Conservation (phyloP, 2,113 vertebrate genomes). For the Catharus fuscescens region DNA sequence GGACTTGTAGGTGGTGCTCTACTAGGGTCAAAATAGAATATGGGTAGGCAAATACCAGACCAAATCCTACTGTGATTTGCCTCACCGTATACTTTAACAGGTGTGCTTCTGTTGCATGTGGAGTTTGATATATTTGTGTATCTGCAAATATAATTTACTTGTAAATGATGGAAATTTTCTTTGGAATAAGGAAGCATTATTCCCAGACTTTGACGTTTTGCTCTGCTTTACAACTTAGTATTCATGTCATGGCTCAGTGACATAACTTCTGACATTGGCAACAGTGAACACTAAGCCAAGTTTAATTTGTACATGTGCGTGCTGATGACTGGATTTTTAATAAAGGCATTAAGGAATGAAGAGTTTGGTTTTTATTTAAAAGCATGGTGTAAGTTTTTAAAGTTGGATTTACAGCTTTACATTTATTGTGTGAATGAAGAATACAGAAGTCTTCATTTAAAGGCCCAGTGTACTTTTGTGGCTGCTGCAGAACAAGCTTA, state of each 20-base stretch:
- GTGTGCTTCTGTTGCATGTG: conserved; percentile 55
- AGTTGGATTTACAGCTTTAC: neutral
- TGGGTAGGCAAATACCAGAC: conserved; percentile 42
- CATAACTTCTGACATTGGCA: neutral
- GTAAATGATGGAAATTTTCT: neutral
- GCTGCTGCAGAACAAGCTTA: neutral
- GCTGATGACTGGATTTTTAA: conserved; percentile 49
- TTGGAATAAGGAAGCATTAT: neutral
- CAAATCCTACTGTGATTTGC: conserved; percentile 29
- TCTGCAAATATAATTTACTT: conserved; percentile 36
- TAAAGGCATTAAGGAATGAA: conserved; percentile 40
- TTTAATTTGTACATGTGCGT: conserved; percentile 36
- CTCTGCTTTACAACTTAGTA: conserved; percentile 20
- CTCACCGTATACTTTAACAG: conserved; percentile 3
- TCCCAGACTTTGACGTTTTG: neutral
- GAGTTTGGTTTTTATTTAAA: conserved; percentile 66
- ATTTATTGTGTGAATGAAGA: conserved; percentile 13
- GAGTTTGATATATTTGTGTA: conserved; percentile 38
- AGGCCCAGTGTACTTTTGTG: neutral
- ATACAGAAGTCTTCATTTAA: neutral
- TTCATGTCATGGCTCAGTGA: conserved; percentile 33
- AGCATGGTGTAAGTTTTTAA: conserved; percentile 1
- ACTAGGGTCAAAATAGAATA: conserved; percentile 41
- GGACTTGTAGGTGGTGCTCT: conserved; percentile 39
- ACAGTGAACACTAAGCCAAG: conserved; percentile 3